Percentiles rank a stretch among this genome's conserved stretches.
phyloP scores from a whole-genome alignment of 2,888 invertebrate species.

The Andrena hattorfiana region DNA sequence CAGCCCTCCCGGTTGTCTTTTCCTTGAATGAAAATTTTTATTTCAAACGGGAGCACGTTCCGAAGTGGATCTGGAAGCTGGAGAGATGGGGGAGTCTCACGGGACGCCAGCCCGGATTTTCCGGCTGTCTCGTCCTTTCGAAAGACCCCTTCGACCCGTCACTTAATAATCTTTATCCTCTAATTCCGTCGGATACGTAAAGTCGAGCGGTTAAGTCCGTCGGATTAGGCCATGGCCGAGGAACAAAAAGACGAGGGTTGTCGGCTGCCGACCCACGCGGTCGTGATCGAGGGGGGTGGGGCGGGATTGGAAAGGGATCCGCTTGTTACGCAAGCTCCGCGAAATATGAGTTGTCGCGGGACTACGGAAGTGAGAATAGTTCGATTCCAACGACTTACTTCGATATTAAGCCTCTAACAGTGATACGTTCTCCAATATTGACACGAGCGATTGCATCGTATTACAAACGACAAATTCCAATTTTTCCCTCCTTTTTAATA shows the following conservation, averaged over 20 bases:
- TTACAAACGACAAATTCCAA: slow-evolving; percentile 41
- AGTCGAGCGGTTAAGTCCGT: slow-evolving; percentile 75
- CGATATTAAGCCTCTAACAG: slow-evolving; percentile 39
- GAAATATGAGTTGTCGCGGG: slow-evolving; percentile 29
- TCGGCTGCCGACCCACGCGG: slow-evolving; percentile 19
- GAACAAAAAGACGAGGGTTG: slow-evolving; percentile 65
- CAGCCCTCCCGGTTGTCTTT: not conserved
- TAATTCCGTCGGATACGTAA: slow-evolving; percentile 76
- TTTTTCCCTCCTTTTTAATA: slow-evolving; percentile 21
- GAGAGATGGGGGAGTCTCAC: slow-evolving; percentile 48
- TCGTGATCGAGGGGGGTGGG: slow-evolving; percentile 10
- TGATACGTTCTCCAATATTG: slow-evolving; percentile 45
- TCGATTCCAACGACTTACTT: slow-evolving; percentile 37
- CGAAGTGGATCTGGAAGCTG: slow-evolving; percentile 9
- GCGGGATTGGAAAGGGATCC: slow-evolving; percentile 29
- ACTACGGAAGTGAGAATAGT: slow-evolving; percentile 27
- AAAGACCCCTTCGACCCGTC: slow-evolving; percentile 72
- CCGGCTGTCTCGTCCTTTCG: slow-evolving; percentile 70
- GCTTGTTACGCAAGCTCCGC: slow-evolving; percentile 21
- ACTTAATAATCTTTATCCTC: slow-evolving; percentile 79
- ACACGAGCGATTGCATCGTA: slow-evolving; percentile 38
- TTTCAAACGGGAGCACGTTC: slow-evolving; percentile 21
- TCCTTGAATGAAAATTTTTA: slow-evolving; percentile 32
- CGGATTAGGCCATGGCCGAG: slow-evolving; percentile 73
- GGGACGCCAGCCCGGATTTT: slow-evolving; percentile 69